Conservation (phyloP, 2,113 vertebrate species). For the Ctenodactylus gundi region DNA sequence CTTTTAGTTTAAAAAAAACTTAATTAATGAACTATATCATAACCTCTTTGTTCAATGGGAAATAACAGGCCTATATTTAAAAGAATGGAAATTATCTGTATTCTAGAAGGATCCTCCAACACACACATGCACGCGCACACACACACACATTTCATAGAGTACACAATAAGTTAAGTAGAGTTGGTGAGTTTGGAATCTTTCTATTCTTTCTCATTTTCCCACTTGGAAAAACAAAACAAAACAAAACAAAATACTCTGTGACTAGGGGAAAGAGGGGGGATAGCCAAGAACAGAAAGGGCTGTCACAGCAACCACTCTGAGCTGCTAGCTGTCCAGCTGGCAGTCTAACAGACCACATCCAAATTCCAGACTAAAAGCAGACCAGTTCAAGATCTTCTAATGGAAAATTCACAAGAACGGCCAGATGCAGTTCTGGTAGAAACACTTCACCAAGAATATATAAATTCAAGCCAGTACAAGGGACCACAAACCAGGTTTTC, state of each 20-base stretch:
- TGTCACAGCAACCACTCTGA: constrained; percentile 51
- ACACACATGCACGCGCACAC: no score
- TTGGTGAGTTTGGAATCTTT: constrained; percentile 11
- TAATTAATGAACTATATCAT: neutral
- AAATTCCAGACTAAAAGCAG: constrained; percentile 79
- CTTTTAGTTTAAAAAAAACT: neutral
- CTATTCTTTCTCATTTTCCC: constrained; percentile 60
- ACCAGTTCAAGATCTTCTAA: constrained; percentile 66
- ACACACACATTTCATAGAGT: neutral
- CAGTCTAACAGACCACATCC: constrained; percentile 72
- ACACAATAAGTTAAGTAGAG: constrained; percentile 5
- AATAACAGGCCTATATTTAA: neutral
- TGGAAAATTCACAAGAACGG: constrained; percentile 77
- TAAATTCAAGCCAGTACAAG: constrained; percentile 41
- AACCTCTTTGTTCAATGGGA: neutral
- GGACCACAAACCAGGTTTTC: neutral
- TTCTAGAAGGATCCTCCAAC: neutral
- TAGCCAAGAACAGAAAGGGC: constrained; percentile 55
- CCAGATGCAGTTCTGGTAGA: constrained; percentile 56
- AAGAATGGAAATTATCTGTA: constrained; percentile 29
- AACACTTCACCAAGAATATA: constrained; percentile 30
- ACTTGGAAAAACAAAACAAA: constrained; percentile 81
- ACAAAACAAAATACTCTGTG: constrained; percentile 71
- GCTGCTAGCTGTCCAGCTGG: constrained; percentile 70
- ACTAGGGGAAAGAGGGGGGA: neutral